phyloP scores from a whole-genome alignment of 2,113 vertebrate genomes.

The Neodontobutis hainanensis region DNA sequence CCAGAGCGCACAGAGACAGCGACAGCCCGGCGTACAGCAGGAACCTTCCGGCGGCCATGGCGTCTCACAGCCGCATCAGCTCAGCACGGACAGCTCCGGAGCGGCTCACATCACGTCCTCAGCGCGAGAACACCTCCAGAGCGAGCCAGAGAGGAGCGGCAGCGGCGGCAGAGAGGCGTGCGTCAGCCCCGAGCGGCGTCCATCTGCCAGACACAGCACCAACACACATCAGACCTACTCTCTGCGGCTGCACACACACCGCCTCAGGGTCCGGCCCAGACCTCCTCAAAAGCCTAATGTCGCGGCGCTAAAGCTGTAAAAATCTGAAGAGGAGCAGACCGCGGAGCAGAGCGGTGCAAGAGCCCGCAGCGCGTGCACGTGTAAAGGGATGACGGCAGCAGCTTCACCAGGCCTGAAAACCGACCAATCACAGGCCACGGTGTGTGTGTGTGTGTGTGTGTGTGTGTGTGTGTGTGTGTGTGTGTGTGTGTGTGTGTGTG shows the following conservation, averaged over 20 bases:
- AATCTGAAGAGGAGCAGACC: constrained; percentile 6
- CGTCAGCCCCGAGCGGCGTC: constrained; percentile 52
- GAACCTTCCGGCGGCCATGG: constrained; percentile 97
- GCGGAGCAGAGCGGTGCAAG: constrained; percentile 12
- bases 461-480: too few species aligned
- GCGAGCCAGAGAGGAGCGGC: background rate
- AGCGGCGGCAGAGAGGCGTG: background rate
- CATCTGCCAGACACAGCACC: constrained; percentile 38
- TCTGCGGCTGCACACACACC: background rate
- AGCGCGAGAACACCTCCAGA: constrained; percentile 24
- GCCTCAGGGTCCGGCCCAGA: background rate
- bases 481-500: too few species aligned
- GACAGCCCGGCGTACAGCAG: constrained; percentile 97
- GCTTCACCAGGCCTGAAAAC: constrained; percentile 23
- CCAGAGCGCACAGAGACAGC: constrained; percentile 95
- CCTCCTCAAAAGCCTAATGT: background rate
- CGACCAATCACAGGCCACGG: constrained; percentile 48
- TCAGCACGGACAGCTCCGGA: constrained; percentile 82
- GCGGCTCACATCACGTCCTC: constrained; percentile 72
- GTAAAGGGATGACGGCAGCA: constrained; percentile 60
- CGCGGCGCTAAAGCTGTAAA: background rate
- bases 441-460: background rate
- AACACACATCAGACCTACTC: background rate
- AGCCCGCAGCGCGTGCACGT: constrained; percentile 42
- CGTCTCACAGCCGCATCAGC: constrained; percentile 84